Percentiles rank a stretch among this genome's conserved stretches.
Conservation (phyloP, 2,888 invertebrate species). For the Eumerus sabulonum region DNA sequence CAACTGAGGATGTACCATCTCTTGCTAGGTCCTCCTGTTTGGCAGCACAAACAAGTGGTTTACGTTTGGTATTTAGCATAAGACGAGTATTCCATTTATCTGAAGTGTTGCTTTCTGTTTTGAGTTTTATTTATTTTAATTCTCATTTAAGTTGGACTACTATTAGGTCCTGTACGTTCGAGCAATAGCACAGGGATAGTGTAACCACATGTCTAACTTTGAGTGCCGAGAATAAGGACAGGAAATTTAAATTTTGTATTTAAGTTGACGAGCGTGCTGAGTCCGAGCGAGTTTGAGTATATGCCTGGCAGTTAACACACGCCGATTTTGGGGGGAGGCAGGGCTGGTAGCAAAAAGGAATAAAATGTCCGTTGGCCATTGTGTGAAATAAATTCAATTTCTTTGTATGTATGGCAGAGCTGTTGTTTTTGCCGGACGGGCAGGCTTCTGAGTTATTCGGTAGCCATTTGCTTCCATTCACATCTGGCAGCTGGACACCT, state of each 20-base stretch:
- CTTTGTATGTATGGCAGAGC: slow-evolving; percentile 12
- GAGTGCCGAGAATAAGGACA: slow-evolving; percentile 40
- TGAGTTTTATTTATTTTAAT: too few relatives aligned
- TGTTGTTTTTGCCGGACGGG: too few relatives aligned
- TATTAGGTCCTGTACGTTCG: too few relatives aligned
- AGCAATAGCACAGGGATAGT: too few relatives aligned
- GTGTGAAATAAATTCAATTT: slow-evolving; percentile 63
- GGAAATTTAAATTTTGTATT: slow-evolving; percentile 36
- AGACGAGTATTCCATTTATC: slow-evolving; percentile 42
- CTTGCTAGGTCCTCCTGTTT: background rate
- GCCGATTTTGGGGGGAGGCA: background rate
- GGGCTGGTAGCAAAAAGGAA: slow-evolving; percentile 17
- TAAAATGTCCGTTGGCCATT: slow-evolving; percentile 29
- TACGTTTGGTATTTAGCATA: slow-evolving; percentile 62
- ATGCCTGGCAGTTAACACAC: too few relatives aligned
- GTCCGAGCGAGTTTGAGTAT: too few relatives aligned
- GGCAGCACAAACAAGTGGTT: slow-evolving; percentile 36
- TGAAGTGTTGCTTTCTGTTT: slow-evolving; percentile 34
- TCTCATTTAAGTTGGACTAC: too few relatives aligned
- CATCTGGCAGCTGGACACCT: background rate
- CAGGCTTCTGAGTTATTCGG: slow-evolving; percentile 26
- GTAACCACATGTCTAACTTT: slow-evolving; percentile 57
- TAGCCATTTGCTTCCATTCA: slow-evolving; percentile 2
- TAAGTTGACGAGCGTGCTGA: too few relatives aligned
- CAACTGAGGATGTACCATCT: background rate